Percentiles rank a stretch among this genome's conserved stretches.
Evolutionary conservation across 2,888 invertebrate species (phyloP).

Genomic region (Drosophila limbata): DNA sequence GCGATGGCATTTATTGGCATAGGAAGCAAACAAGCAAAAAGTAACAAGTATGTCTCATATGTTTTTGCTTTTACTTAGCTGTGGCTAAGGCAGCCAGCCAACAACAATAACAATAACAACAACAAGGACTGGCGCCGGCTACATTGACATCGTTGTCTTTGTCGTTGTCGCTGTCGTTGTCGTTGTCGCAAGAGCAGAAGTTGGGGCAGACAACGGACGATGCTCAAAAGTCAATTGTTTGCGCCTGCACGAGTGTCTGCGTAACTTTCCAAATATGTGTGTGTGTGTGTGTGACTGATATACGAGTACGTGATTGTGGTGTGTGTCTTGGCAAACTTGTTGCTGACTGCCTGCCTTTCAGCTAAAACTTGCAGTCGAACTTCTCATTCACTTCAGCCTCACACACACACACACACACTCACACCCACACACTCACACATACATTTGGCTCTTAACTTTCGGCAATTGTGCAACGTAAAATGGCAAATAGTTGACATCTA

Average conservation of each 20-base stretch:
- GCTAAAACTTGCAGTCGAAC: conserved; percentile 54
- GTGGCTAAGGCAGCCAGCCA: conserved; percentile 51
- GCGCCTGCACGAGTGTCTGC: conserved; percentile 69
- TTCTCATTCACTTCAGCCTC: conserved; percentile 23
- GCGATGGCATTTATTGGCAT: conserved; percentile 62
- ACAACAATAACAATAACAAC: conserved; percentile 18
- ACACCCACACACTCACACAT: not conserved
- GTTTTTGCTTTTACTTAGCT: conserved; percentile 67
- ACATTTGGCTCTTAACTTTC: conserved; percentile 38
- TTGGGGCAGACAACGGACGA: conserved; percentile 19
- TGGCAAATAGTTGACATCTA: conserved; percentile 60
- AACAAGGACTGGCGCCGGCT: conserved; percentile 47
- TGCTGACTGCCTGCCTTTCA: conserved; percentile 60
- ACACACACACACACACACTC: not conserved
- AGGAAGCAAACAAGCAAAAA: conserved; percentile 66
- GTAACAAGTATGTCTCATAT: conserved; percentile 64
- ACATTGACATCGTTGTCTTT: conserved; percentile 51
- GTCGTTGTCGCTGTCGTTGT: conserved; percentile 8
- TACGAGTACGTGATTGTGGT: conserved; percentile 65
- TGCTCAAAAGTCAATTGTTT: conserved; percentile 75
- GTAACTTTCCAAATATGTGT: conserved; percentile 56
- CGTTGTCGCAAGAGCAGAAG: conserved; percentile 1
- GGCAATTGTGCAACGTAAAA: conserved; percentile 59
- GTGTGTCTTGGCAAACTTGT: conserved; percentile 65
- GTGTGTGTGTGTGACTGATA: conserved; percentile 44